A percentile compares a stretch with the other conserved stretches of the same genome.
Evolutionary conservation across 2,888 invertebrate species (phyloP).

Genomic region (Apamea crenata): DNA sequence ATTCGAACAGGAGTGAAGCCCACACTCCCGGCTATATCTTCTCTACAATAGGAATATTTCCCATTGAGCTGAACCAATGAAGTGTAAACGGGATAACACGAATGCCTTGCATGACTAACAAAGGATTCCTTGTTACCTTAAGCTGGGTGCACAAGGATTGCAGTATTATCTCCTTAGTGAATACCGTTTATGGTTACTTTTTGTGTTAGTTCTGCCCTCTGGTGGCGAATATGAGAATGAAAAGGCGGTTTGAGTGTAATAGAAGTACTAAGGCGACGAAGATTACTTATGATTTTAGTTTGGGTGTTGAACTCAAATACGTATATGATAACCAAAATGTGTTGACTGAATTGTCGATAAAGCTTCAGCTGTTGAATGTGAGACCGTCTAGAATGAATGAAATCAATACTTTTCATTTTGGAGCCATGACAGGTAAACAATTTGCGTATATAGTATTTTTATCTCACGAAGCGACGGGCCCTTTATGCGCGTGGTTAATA

Average conservation of each 20-base stretch:
- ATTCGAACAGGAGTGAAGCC: conserved; percentile 61
- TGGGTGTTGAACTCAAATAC: not conserved
- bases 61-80: conserved; percentile 83
- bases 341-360: not conserved
- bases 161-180: conserved; percentile 54
- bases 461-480: not conserved
- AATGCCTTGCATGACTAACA: conserved; percentile 72
- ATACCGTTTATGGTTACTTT: conserved; percentile 46
- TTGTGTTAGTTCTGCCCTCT: conserved; percentile 31
- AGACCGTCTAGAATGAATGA: not conserved
- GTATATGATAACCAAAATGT: not conserved
- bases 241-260: conserved; percentile 25
- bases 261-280: not conserved
- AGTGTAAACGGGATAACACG: conserved; percentile 85
- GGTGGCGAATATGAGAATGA: not conserved
- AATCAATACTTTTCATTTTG: not conserved
- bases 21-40: conserved; percentile 59
- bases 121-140: conserved; percentile 72
- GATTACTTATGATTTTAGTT: not conserved
- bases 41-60: conserved; percentile 80
- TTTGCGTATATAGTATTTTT: not conserved
- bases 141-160: conserved; percentile 71
- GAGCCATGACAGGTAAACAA: no score
- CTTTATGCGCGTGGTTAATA: not conserved
- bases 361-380: not conserved